Evolutionary conservation across 2,888 invertebrate species (phyloP).

Genomic region (Azorinus chamasolen): DNA sequence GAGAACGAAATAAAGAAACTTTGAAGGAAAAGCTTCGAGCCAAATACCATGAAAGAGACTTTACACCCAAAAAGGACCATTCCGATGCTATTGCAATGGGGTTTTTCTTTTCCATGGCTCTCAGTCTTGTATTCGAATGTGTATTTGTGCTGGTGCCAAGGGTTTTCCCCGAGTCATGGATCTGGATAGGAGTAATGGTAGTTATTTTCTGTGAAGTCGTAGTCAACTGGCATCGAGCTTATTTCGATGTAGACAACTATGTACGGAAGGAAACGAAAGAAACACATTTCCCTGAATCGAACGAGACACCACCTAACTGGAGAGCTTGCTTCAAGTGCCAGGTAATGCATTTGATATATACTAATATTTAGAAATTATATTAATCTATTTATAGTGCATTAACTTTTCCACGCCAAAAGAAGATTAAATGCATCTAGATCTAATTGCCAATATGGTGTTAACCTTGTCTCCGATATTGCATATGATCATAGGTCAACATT

Average conservation of each 20-base stretch:
- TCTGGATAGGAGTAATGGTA: constrained; percentile 34
- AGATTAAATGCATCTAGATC: no score
- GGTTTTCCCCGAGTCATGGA: constrained; percentile 53
- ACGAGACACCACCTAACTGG: constrained; percentile 74
- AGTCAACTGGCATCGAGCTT: constrained; percentile 69
- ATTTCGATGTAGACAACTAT: constrained; percentile 67
- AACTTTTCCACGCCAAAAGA: no score
- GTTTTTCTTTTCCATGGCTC: constrained; percentile 68
- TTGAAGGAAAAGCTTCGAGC: constrained; percentile 73
- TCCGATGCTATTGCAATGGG: constrained; percentile 60
- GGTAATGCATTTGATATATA: no score
- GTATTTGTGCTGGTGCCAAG: constrained; percentile 70
- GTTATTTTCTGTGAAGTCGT: constrained; percentile 58
- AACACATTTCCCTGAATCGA: constrained; percentile 60
- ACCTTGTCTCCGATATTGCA: no score
- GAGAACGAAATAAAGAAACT: constrained; percentile 67
- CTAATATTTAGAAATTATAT: no score
- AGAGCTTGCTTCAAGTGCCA: constrained; percentile 74
- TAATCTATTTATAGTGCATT: no score
- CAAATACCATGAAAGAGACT: constrained; percentile 75
- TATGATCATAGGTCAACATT: no score
- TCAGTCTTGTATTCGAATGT: constrained; percentile 66
- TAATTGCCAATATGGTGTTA: no score
- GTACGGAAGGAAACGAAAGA: constrained; percentile 68
- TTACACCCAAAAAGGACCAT: constrained; percentile 66